Evolutionary conservation across 1,140 invertebrate species (phyloP).

Genomic region (Plectrocnemia conspersa): DNA sequence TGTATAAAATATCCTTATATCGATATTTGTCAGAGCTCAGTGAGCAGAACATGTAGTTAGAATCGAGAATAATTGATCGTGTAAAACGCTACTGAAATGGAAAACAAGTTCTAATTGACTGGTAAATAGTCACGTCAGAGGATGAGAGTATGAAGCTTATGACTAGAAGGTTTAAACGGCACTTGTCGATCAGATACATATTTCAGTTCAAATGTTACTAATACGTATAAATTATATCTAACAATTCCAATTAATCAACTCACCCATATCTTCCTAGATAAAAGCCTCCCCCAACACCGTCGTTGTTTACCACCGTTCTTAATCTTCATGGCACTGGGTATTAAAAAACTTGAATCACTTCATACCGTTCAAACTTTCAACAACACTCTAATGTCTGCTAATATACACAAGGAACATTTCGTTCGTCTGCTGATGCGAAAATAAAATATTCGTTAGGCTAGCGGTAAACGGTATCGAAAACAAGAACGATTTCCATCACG

Average conservation of each 20-base stretch:
- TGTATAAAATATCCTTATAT: too few relatives aligned
- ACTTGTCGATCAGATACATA: too few relatives aligned
- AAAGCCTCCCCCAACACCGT: slow-evolving; percentile 30
- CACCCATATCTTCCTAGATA: slow-evolving; percentile 34
- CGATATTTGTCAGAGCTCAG: too few relatives aligned
- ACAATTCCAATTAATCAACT: background rate
- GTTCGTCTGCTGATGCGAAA: background rate
- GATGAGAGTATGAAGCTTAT: too few relatives aligned
- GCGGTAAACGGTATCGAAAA: background rate
- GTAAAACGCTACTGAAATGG: too few relatives aligned
- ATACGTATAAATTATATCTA: slow-evolving; percentile 3
- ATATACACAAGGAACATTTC: background rate
- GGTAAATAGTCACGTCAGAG: too few relatives aligned
- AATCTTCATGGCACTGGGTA: slow-evolving; percentile 19
- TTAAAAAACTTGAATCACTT: slow-evolving; percentile 1
- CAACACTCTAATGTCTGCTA: background rate
- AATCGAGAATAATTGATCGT: too few relatives aligned
- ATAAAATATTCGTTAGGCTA: background rate
- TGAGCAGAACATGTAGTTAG: too few relatives aligned
- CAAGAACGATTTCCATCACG: slow-evolving; percentile 4
- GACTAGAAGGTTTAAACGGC: too few relatives aligned
- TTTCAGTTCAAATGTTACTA: too few relatives aligned
- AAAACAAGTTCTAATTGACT: too few relatives aligned
- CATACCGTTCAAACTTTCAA: background rate
- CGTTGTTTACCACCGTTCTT: slow-evolving; percentile 24